These are phyloP conservation scores for Notolabrus celidotus DNA, from an alignment of 2,797 vertebrate species.

Conservation along the genomic window DNA sequence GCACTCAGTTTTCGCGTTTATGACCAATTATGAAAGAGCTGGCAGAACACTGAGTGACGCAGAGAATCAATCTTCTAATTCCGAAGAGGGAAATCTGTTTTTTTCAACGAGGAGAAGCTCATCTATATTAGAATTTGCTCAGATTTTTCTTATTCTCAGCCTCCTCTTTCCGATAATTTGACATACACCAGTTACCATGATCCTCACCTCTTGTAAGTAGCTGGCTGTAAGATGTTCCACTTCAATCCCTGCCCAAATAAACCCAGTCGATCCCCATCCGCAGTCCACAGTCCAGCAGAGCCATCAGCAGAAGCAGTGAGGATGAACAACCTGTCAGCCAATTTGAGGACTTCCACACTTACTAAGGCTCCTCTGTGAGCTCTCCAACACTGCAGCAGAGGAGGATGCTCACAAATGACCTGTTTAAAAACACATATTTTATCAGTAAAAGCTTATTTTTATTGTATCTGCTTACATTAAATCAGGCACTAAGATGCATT, in stretches of 20 bases:
- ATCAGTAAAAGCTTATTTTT: neutral
- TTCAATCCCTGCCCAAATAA: constrained; percentile 68
- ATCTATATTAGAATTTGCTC: neutral
- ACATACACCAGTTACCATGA: neutral
- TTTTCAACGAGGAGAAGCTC: neutral
- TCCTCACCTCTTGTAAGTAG: constrained; percentile 57
- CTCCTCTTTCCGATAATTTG: neutral
- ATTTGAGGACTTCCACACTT: constrained; percentile 62
- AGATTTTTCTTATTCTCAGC: neutral
- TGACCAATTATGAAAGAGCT: constrained; percentile 17
- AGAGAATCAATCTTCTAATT: constrained; percentile 2
- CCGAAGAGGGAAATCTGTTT: neutral
- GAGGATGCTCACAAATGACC: constrained; percentile 46
- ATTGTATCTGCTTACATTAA: neutral
- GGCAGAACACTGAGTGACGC: neutral
- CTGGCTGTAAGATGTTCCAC: constrained; percentile 67
- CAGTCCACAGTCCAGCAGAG: constrained; percentile 72
- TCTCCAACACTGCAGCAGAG: constrained; percentile 68
- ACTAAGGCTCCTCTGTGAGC: constrained; percentile 57
- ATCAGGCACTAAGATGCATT: constrained; percentile 38
- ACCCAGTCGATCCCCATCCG: constrained; percentile 61
- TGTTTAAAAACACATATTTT: constrained; percentile 17
- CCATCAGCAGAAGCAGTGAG: constrained; percentile 66
- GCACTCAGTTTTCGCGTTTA: constrained; percentile 36
- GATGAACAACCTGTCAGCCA: constrained; percentile 55